Evolutionary conservation across 2,797 vertebrate species (phyloP).

Genomic region (Chrosomus eos): DNA sequence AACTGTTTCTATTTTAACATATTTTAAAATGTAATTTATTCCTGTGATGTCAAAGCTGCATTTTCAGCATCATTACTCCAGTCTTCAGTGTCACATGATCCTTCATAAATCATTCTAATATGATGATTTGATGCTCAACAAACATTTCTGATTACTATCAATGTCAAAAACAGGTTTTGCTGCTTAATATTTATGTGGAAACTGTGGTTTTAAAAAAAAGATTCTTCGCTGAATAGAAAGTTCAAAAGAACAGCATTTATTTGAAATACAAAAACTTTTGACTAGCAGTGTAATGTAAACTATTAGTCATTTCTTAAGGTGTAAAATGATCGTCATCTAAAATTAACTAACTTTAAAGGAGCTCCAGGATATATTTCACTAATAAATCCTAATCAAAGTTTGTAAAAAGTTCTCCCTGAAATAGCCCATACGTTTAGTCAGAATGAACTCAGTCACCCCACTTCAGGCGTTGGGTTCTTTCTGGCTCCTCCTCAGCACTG

Average conservation of each 20-base stretch:
- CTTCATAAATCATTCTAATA: neutral
- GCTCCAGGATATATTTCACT: neutral
- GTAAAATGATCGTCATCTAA: neutral
- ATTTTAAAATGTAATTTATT: neutral
- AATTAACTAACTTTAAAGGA: slow-evolving; percentile 1
- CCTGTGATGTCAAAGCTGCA: neutral
- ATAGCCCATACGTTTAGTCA: neutral
- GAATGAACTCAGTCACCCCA: slow-evolving; percentile 74
- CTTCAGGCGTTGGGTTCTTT: slow-evolving; percentile 46
- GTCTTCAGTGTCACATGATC: neutral
- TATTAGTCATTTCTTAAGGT: neutral
- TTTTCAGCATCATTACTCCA: neutral
- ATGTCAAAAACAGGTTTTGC: neutral
- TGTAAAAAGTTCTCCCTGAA: slow-evolving; percentile 55
- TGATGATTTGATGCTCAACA: neutral
- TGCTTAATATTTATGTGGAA: too few relatives aligned
- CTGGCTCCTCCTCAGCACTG: slow-evolving; percentile 49
- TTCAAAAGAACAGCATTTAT: neutral
- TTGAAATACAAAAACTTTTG: neutral
- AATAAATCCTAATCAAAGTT: neutral
- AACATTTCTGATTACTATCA: neutral
- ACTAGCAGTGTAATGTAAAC: neutral
- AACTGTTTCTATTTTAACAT: neutral
- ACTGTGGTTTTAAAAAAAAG: too few relatives aligned
- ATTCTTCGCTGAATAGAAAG: too few relatives aligned